Base-by-base conservation (phyloP, 2,113 vertebrate genomes). In the Rhynchomys soricoides region DNA sequence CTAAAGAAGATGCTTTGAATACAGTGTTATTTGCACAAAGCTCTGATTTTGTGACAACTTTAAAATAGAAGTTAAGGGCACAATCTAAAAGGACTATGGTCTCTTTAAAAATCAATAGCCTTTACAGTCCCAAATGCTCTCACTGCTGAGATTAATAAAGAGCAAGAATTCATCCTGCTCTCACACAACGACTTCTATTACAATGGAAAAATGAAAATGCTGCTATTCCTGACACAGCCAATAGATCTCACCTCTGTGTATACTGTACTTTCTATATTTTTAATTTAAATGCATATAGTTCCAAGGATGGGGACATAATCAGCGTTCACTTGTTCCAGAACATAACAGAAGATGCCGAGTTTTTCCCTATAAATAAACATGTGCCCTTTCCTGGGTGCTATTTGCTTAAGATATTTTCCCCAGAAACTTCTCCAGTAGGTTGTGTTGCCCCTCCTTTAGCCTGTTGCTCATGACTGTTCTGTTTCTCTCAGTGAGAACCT, bases 131-230 rank as follows among this genome's bases (percentile, higher is more conserved):
- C 97, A 97, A 98, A 97, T 96, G 97, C 98, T 97, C 98, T 98
- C 98, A 98, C 97, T 97, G 94, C 98, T 98, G 98, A 99, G 98
- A 98, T 99, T 99, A 99, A 99, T 98, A 98, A 99, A 98, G 97
- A 97, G 97, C 97, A 97, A 98, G 98, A 98, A 98, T 98, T 96
- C 97, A 98, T 98, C 98, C 97, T 97, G 96, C 98, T 98, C 98
- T 97, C 97, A 98, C 97, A 97, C 85, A 97, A 96, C 98, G 98
- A 98, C 95, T 99, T 98, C 98, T 98, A 98, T 99, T 98, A 98
- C 97, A 98, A 98, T 97, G 98, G 97, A 97, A 98, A 99, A 99
- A 98, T 99, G 98, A 98, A 98, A 99, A 98, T 64, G 96, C 96
- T 96, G 97, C 98, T 98, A 94, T 98, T 98, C 98, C 98, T 98